phyloP scores from a whole-genome alignment of 2,113 vertebrate species.

The Tragelaphus strepsiceros region DNA sequence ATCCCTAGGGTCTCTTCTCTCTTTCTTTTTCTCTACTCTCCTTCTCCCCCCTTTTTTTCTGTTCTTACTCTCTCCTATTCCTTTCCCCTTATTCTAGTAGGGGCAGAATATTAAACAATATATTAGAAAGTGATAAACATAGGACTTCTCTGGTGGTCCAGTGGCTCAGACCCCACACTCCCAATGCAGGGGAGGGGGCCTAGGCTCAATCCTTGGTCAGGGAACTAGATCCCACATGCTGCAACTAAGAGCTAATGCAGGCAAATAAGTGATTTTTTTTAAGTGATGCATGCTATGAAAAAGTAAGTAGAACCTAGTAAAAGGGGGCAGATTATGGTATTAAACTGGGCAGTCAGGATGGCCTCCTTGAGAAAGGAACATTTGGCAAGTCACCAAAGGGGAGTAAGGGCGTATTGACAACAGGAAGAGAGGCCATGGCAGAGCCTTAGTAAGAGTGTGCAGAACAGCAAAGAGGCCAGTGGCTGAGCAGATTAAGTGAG shows the following conservation, averaged over 20 bases:
- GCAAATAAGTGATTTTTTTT: neutral
- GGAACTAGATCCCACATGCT: neutral
- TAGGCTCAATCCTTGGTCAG: neutral
- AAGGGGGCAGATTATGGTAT: neutral
- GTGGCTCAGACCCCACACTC: neutral
- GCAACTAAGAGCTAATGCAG: neutral
- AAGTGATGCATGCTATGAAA: neutral
- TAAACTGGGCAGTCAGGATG: neutral
- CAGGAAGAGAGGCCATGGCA: neutral
- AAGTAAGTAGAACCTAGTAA: neutral
- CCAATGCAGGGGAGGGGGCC: neutral
- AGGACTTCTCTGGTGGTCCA: neutral
- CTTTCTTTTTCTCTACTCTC: neutral
- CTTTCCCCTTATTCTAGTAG: neutral
- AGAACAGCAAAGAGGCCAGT: neutral
- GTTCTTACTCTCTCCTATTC: too few relatives aligned
- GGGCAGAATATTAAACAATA: neutral
- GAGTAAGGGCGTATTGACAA: neutral
- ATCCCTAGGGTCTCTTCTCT: neutral
- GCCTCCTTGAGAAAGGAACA: neutral
- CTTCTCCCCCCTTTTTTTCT: neutral
- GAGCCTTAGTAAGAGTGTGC: neutral
- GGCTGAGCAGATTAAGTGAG: neutral
- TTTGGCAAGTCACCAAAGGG: neutral
- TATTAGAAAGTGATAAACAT: neutral